These are phyloP conservation scores for Temnothorax unifasciatus DNA, from an alignment of 2,888 invertebrate genomes.

Conservation along the genomic window DNA sequence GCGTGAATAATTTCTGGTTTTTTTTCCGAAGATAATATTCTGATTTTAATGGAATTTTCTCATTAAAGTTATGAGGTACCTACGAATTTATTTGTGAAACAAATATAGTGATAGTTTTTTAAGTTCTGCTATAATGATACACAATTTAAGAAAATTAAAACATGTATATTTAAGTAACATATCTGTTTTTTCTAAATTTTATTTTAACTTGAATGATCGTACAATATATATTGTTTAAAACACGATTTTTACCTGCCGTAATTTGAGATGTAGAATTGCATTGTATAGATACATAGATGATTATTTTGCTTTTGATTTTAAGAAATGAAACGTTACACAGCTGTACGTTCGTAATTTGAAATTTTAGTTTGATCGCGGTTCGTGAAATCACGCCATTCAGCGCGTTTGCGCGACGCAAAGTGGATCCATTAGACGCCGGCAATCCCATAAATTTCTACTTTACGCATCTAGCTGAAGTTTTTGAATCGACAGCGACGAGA, in stretches of 20 bases:
- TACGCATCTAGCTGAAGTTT: constrained; percentile 41
- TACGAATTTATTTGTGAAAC: neutral
- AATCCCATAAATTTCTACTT: constrained; percentile 51
- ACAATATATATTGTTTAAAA: neutral
- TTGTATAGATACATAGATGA: neutral
- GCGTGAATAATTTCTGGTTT: neutral
- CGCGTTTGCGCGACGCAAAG: constrained; percentile 45
- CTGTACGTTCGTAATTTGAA: neutral
- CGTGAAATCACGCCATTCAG: constrained; percentile 22
- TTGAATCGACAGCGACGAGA: constrained; percentile 45
- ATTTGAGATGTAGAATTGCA: neutral
- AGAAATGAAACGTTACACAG: neutral
- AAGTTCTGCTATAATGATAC: neutral
- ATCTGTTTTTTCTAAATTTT: neutral
- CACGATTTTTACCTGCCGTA: neutral
- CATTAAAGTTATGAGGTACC: neutral
- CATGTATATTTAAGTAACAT: neutral
- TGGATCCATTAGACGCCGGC: constrained; percentile 42
- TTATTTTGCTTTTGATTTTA: neutral
- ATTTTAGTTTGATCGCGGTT: constrained; percentile 4
- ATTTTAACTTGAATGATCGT: neutral
- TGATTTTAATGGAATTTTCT: constrained; percentile 5
- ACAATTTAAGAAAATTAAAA: neutral
- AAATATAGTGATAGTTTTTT: neutral
- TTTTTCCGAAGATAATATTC: neutral